Percentiles rank a stretch among this genome's conserved stretches.
Conservation (phyloP, 2,113 vertebrate genomes). For the Alaudala cheleensis region DNA sequence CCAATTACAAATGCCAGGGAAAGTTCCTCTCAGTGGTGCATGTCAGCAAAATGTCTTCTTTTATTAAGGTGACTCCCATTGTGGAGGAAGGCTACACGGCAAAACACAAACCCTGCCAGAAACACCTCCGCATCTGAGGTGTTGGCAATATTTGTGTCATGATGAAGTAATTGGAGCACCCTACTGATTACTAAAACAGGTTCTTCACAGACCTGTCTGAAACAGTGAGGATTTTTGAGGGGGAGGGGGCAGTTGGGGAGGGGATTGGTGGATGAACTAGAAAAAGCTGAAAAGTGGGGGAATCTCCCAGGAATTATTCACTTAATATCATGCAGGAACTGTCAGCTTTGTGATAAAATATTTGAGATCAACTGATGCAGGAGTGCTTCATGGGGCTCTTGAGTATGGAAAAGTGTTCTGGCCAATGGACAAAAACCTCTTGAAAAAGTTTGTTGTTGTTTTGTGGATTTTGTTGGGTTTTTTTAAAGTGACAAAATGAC, state of each 20-base stretch:
- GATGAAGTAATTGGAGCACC: neutral
- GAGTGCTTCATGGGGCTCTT: neutral
- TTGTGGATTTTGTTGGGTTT: neutral
- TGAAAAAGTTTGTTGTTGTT: neutral
- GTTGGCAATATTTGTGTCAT: neutral
- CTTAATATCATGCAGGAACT: neutral
- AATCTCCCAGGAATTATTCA: neutral
- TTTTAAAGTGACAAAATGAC: neutral
- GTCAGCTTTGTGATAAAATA: neutral
- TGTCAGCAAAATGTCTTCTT: neutral
- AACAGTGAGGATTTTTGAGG: neutral
- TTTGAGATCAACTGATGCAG: neutral
- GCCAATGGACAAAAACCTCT: neutral
- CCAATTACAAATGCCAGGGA: neutral
- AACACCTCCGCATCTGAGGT: neutral
- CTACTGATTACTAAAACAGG: neutral
- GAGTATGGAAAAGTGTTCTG: neutral
- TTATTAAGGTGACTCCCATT: neutral
- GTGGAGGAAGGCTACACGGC: neutral
- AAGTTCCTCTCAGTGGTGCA: neutral
- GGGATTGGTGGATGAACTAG: neutral
- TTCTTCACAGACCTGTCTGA: neutral
- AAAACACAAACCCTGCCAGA: neutral
- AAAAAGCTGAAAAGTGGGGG: neutral
- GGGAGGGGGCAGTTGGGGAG: neutral